phyloP scores from a whole-genome alignment of 2,797 vertebrate genomes.

The Acanthopagrus latus region DNA sequence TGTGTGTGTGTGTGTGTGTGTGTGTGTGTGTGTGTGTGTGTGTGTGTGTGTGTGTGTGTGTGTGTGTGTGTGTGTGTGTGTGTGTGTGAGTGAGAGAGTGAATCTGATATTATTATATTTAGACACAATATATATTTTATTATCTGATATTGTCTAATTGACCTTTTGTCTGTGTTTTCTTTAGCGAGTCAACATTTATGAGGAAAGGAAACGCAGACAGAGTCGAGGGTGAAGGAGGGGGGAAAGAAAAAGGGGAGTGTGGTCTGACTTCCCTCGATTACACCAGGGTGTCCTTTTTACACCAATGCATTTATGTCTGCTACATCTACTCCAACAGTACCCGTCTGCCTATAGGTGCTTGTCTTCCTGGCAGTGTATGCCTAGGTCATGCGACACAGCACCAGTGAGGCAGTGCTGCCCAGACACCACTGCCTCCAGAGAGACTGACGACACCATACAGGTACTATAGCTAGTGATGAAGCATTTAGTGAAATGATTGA shows the following conservation, averaged over 20 bases:
- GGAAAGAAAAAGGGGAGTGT: constrained; percentile 6
- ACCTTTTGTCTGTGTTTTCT: constrained; percentile 62
- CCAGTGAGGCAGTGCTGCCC: neutral
- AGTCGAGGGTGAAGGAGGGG: neutral
- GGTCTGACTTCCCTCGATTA: constrained; percentile 52
- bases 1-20: constrained; percentile 43
- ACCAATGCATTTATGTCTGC: constrained; percentile 7
- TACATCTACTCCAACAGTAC: constrained; percentile 21
- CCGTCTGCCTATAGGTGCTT: constrained; percentile 5
- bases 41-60: constrained; percentile 50
- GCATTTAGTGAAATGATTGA: neutral
- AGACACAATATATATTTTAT: too few relatives aligned
- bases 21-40: constrained; percentile 52
- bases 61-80: constrained; percentile 56
- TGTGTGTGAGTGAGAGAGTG: constrained; percentile 38
- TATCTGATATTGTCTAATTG: constrained; percentile 33
- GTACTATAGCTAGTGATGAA: too few relatives aligned
- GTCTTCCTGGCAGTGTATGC: neutral
- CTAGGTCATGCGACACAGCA: constrained; percentile 1
- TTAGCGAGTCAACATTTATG: constrained; percentile 63
- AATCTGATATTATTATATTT: constrained; percentile 1
- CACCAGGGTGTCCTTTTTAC: constrained; percentile 36
- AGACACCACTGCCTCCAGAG: neutral
- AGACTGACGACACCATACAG: neutral
- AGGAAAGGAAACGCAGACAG: constrained; percentile 21